Evolutionary conservation across 2,113 vertebrate genomes (phyloP).

Genomic region (Cyanocitta stelleri): DNA sequence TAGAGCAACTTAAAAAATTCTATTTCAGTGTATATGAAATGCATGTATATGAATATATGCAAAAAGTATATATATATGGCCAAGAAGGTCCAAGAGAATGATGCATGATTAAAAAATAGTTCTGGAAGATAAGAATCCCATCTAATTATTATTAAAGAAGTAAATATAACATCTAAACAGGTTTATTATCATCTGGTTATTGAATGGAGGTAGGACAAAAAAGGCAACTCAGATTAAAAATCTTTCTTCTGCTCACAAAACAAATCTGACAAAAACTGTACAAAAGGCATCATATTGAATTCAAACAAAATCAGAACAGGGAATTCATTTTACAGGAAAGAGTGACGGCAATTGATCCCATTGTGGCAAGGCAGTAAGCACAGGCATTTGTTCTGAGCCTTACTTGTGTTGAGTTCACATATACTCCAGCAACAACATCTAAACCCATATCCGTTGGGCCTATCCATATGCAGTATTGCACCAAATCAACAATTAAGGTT

Average conservation of each 20-base stretch:
- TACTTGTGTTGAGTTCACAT: not conserved
- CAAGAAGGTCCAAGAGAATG: not conserved
- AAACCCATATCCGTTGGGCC: not conserved
- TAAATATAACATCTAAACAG: not conserved
- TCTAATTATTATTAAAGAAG: not conserved
- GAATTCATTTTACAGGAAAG: not conserved
- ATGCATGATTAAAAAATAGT: not conserved
- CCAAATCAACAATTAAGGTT: not conserved
- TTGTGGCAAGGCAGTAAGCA: not conserved
- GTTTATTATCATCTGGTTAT: not conserved
- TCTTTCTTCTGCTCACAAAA: not conserved
- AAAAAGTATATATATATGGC: not conserved
- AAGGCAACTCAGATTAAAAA: not conserved
- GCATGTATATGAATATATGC: not conserved
- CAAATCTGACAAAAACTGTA: not conserved
- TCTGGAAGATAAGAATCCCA: not conserved
- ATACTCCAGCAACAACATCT: not conserved
- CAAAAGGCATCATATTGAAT: not conserved
- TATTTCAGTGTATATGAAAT: not conserved
- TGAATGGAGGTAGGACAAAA: not conserved
- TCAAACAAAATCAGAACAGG: not conserved
- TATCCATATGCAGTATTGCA: not conserved
- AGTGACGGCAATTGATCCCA: not conserved
- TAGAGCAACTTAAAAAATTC: not conserved
- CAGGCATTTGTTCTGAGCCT: not conserved